Base-by-base conservation (phyloP, 1,140 invertebrate species). In the Amyelois transitella region DNA sequence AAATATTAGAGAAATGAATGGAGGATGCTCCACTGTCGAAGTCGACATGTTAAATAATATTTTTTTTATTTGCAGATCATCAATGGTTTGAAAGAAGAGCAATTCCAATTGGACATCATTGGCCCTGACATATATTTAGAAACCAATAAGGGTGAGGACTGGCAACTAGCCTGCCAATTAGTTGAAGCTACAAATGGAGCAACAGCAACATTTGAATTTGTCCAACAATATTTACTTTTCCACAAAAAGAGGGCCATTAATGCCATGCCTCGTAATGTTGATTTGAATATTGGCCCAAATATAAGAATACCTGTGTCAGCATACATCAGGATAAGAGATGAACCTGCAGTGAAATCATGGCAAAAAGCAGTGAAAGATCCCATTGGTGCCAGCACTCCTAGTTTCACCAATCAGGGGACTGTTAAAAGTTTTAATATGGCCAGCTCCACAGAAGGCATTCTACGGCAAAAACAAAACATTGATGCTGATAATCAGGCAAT, bases 261-360 rank as follows among this genome's bases (percentile, higher is more conserved):
- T 50, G 56, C 80, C 4, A 53, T 51, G 1, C 73, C 82, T 2
- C 86, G 86, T 83, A 84, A 89, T 77, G 75, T 79, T 6, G 82
- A 88, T 61, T 59, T 89, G 20, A 75, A 70, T 58, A 85, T 89
- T 61, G 85, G 86, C 6, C 75, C 83, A 22, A 77, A 84, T 61
- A 80, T 88, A 14, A 82, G 77, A 62, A 88, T 89, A 68, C 88
- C 88, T 22, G 69, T 89, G 1, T 81, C 85, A n/a, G 55, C 69
- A 25, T 89, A 75, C 49, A 71, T 80, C 21, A 84, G 72, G 67
- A 61, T 83, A 7, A 82, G 79, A 66, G 80, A 85, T 70, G 77
- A 86, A 57, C 69, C 78, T 55, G 60, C 76, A 47, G 57, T 83
- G 0, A 78, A 81, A 43, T 69, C 66, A 18, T 88, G 84, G 84